Base-by-base conservation (phyloP, 2,888 invertebrate genomes). In the Spialia ferax region DNA sequence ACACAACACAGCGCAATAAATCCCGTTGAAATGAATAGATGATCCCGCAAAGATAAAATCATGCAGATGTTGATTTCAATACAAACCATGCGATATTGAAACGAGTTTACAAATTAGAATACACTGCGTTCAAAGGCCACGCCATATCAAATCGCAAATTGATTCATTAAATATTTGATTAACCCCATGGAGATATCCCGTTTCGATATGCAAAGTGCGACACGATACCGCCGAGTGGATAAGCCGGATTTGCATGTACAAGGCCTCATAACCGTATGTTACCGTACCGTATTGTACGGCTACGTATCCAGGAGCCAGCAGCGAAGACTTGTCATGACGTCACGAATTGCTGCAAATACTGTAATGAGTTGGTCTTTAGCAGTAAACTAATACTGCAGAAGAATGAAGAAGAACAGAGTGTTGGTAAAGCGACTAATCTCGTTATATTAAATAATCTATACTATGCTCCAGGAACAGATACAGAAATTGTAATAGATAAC, bases 101-200 rank as follows among this genome's bases (percentile, higher is more conserved):
- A 63, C 55, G 35, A 63, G 42, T n/a, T 63, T 20, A 26, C 50
- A 18, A 13, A 26, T 18, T 18, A 63, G 8, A 61, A 50, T 26
- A 54, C 67, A 62, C 45, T 7, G 11, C 50, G 57, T 48, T 56
- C 60, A 71, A 73, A 73, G 75, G 74, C 75, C 78, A 76, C 74
- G 54, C 29, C 61, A 67, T 55, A 59, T 67, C 66, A 77, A 80
- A 81, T 79, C 78, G 79, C 81, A 81, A 87, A 89, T 87, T 87
- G 88, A 89, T 88, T 89, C 89, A 89, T 90, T 89, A 86, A 79
- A 86, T 88, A 83, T 85, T 88, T 86, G 88, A 89, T 88, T 87
- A 89, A 84, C 77, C 74, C 75, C 66, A 45, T 66, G 20, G 74
- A 81, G 89, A 91, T 89, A 85, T 84, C 80, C 81, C 73, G 75